Evolutionary conservation across 2,888 invertebrate species (phyloP).

Genomic region (Bellardia pandia): DNA sequence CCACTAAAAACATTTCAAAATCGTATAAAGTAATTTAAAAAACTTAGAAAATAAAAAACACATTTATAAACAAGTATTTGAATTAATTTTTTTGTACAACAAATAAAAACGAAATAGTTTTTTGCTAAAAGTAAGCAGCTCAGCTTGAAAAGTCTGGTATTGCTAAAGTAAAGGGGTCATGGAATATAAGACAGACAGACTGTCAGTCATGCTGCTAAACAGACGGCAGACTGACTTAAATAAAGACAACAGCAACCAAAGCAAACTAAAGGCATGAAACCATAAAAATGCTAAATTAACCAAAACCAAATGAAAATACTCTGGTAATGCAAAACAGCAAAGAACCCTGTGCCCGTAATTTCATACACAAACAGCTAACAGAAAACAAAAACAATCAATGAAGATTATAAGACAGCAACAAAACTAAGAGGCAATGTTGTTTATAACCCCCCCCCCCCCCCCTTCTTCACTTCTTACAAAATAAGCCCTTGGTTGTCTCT

Average conservation of each 20-base stretch:
- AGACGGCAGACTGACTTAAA: not conserved
- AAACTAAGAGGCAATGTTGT: not conserved
- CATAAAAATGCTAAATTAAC: conserved; percentile 75
- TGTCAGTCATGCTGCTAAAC: not conserved
- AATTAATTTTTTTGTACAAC: too few species aligned
- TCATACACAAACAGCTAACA: not conserved
- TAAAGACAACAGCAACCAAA: not conserved
- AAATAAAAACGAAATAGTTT: not conserved
- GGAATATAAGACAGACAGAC: conserved; percentile 1
- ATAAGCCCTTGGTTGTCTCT: conserved; percentile 12
- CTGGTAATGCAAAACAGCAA: conserved; percentile 28
- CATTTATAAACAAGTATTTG: too few species aligned
- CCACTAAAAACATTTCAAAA: not conserved
- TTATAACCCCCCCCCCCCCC: not conserved
- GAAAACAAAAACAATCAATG: conserved; percentile 58
- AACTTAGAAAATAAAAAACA: too few species aligned
- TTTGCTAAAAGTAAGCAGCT: not conserved
- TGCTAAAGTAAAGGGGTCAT: not conserved
- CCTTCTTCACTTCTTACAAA: not conserved
- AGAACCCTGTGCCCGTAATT: conserved; percentile 3
- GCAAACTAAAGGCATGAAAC: conserved; percentile 70
- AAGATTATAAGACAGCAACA: conserved; percentile 54
- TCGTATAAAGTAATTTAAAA: not conserved
- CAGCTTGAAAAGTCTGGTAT: not conserved
- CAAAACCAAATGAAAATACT: conserved; percentile 64